Conservation (phyloP, 2,888 invertebrate species). For the Trichacis sp. region DNA sequence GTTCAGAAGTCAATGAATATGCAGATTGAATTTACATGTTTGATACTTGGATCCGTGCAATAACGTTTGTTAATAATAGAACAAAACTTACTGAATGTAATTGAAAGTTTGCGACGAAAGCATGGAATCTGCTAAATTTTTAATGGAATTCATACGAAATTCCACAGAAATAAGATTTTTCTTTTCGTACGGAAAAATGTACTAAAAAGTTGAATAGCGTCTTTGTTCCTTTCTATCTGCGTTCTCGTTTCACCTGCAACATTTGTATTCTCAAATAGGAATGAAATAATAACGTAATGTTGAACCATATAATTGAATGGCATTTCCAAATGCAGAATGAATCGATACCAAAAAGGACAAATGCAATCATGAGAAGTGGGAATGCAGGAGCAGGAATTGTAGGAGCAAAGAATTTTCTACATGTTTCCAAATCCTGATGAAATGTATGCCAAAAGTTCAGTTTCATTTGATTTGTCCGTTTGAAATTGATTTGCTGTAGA, state of each 20-base stretch:
- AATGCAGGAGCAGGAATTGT: no score
- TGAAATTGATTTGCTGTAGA: neutral
- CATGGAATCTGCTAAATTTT: no score
- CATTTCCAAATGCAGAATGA: neutral
- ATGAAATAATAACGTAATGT: neutral
- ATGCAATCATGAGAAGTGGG: no score
- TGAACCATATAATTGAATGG: neutral
- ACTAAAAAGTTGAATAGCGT: neutral
- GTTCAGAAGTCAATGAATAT: neutral
- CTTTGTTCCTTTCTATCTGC: neutral
- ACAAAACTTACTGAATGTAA: neutral
- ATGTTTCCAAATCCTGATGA: neutral
- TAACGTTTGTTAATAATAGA: no score
- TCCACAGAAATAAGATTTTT: no score
- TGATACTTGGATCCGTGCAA: neutral
- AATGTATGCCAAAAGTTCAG: neutral
- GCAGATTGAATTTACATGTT: slow-evolving; percentile 3
- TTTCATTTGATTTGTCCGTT: neutral
- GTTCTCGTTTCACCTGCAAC: neutral
- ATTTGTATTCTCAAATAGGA: neutral
- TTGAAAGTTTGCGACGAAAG: no score
- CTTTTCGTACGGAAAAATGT: no score
- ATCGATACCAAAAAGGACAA: no score
- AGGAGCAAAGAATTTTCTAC: neutral
- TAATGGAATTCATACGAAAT: neutral